Conservation (phyloP, 1,140 invertebrate species). For the Zaprionus taronus region DNA sequence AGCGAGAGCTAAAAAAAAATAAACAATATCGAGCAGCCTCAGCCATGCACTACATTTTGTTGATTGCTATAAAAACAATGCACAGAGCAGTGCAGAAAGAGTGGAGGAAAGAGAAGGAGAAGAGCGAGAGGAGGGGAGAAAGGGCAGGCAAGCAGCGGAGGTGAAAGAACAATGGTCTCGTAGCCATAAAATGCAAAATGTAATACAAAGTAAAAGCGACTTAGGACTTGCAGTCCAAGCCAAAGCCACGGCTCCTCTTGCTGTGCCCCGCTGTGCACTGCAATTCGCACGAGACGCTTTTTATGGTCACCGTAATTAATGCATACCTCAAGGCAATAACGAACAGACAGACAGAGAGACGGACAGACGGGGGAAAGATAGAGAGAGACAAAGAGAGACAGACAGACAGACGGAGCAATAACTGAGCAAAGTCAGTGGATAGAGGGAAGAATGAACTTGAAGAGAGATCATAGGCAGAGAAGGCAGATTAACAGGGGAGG, state of each 20-base stretch:
- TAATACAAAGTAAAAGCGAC: constrained; percentile 69
- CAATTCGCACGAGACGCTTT: constrained; percentile 55
- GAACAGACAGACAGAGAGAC: constrained; percentile 5
- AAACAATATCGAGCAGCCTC: constrained; percentile 6
- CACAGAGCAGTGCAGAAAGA: constrained; percentile 38
- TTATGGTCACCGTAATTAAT: constrained; percentile 78
- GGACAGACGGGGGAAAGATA: neutral
- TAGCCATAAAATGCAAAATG: constrained; percentile 72
- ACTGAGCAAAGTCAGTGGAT: neutral
- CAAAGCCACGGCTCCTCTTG: neutral
- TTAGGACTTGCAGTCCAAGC: constrained; percentile 12
- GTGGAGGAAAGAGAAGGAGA: constrained; percentile 14
- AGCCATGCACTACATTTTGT: constrained; percentile 61
- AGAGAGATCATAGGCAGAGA: neutral
- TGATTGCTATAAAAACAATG: constrained; percentile 55
- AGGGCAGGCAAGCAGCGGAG: neutral
- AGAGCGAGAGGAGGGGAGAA: neutral
- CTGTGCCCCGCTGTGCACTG: constrained; percentile 22
- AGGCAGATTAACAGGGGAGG: neutral
- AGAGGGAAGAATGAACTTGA: neutral
- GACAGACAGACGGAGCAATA: neutral
- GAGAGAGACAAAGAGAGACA: neutral
- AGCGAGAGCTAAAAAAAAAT: neutral
- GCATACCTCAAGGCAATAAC: constrained; percentile 77
- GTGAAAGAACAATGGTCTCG: constrained; percentile 26